A percentile compares a stretch with the other conserved stretches of the same genome.
These are phyloP conservation scores for Serrognathus titanus DNA, from an alignment of 2,888 invertebrate species.

Conservation along the genomic window DNA sequence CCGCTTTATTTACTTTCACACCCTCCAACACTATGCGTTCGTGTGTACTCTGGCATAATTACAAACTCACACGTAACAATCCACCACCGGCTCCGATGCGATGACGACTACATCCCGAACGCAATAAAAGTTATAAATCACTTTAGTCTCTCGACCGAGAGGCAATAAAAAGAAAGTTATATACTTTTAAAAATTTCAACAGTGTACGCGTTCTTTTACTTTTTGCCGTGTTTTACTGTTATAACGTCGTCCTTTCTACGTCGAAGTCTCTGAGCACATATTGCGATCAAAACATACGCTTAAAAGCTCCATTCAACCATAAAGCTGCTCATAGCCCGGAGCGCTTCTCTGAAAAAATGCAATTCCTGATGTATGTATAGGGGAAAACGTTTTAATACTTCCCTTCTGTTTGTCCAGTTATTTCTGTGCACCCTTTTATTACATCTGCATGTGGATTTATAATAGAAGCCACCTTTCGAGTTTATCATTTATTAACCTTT, in stretches of 20 bases:
- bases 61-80: too few species aligned
- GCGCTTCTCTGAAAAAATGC: slow-evolving; percentile 27
- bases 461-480: too few species aligned
- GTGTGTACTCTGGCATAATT: too few species aligned
- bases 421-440: not conserved
- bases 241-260: slow-evolving; percentile 21
- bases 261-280: slow-evolving; percentile 25
- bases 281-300: slow-evolving; percentile 34
- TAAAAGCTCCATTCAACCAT: slow-evolving; percentile 33
- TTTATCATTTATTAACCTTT: too few species aligned
- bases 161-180: not conserved
- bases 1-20: too few species aligned
- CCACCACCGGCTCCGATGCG: too few species aligned
- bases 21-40: too few species aligned
- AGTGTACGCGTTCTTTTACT: not conserved
- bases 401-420: slow-evolving; percentile 7
- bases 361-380: slow-evolving; percentile 22
- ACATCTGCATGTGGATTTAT: not conserved
- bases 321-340: slow-evolving; percentile 34
- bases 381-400: slow-evolving; percentile 10
- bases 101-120: too few species aligned
- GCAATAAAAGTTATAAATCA: too few species aligned
- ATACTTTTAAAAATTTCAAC: not conserved
- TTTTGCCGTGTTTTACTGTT: slow-evolving; percentile 14
- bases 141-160: not conserved